A percentile compares a stretch with the other conserved stretches of the same genome.
These are phyloP conservation scores for Drosophila putrida DNA, from an alignment of 2,888 invertebrate species.

Conservation along the genomic window DNA sequence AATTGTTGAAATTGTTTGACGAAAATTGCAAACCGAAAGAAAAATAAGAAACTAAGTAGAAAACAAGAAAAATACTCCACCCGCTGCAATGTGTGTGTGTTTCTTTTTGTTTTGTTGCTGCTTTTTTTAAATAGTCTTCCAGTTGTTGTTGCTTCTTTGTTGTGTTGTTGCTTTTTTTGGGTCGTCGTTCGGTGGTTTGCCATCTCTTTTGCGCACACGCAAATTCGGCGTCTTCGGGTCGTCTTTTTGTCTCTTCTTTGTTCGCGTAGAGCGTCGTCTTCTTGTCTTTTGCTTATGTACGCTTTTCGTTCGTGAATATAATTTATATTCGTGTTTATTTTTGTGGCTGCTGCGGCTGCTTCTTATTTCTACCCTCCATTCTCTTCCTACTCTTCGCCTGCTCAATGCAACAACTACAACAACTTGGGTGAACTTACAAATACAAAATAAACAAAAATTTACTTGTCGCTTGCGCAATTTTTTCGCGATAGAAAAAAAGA, in stretches of 20 bases:
- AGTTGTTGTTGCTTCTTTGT: conserved; percentile 48
- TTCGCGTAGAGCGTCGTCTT: conserved; percentile 63
- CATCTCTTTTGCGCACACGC: conserved; percentile 71
- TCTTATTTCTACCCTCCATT: conserved; percentile 28
- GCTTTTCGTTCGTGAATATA: conserved; percentile 73
- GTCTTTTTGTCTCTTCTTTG: conserved; percentile 68
- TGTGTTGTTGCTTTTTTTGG: conserved; percentile 50
- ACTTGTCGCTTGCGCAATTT: conserved; percentile 60
- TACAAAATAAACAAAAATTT: conserved; percentile 23
- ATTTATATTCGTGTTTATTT: conserved; percentile 72
- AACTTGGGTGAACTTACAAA: conserved; percentile 26
- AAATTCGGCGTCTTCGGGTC: conserved; percentile 44
- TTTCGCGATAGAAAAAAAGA: conserved; percentile 16
- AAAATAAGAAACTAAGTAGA: conserved; percentile 25
- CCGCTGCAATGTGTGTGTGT: conserved; percentile 51
- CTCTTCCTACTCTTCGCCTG: conserved; percentile 32
- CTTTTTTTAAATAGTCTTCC: conserved; percentile 36
- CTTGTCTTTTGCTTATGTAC: conserved; percentile 63
- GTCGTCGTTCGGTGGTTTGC: conserved; percentile 58
- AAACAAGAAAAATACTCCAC: conserved; percentile 46
- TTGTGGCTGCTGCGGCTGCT: conserved; percentile 51
- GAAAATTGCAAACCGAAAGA: conserved; percentile 53
- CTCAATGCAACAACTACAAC: conserved; percentile 39
- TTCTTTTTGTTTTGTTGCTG: background rate
- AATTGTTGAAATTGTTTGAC: conserved; percentile 59